phyloP scores from a whole-genome alignment of 2,797 vertebrate species.

The Myoxocephalus aenaeus region DNA sequence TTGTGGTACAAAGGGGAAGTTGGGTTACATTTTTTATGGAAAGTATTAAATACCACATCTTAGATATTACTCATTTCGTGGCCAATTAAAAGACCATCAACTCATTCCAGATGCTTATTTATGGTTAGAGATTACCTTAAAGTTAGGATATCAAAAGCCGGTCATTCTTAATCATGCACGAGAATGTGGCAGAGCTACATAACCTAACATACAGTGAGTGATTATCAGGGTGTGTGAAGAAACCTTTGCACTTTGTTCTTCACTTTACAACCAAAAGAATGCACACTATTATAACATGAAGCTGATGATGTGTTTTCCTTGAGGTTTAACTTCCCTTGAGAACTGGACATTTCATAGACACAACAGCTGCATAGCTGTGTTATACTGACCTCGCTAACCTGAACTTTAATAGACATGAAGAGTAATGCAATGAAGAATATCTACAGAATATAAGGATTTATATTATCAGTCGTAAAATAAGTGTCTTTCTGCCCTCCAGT shows the following conservation, averaged over 20 bases:
- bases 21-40: too few species aligned
- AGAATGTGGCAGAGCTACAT: not conserved
- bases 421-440: too few species aligned
- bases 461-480: not conserved
- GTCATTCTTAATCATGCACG: not conserved
- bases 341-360: too few species aligned
- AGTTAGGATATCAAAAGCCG: not conserved
- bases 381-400: too few species aligned
- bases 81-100: not conserved
- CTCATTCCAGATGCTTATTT: not conserved
- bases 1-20: not conserved
- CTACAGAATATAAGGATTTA: too few species aligned
- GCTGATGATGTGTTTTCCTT: not conserved
- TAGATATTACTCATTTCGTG: not conserved
- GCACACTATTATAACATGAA: not conserved
- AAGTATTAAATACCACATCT: not conserved
- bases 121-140: not conserved
- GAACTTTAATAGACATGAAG: too few species aligned
- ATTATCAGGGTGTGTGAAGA: constrained; percentile 6
- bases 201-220: not conserved
- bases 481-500: constrained; percentile 23
- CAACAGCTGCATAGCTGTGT: too few species aligned
- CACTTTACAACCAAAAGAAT: not conserved
- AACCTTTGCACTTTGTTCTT: constrained; percentile 15
- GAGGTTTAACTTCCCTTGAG: too few species aligned